phyloP scores from a whole-genome alignment of 2,888 invertebrate species.

The Xestia ashworthii region DNA sequence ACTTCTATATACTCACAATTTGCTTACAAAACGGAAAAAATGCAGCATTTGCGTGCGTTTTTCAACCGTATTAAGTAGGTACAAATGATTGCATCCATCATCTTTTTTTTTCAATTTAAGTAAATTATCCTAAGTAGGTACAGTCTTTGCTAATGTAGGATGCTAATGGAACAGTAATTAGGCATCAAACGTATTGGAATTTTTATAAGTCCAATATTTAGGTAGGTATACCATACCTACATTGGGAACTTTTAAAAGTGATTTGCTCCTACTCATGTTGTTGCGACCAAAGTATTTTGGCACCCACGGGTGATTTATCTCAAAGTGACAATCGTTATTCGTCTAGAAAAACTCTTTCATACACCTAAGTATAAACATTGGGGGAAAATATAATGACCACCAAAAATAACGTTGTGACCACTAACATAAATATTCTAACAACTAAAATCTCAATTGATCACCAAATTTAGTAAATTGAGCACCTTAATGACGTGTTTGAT shows the following conservation, averaged over 20 bases:
- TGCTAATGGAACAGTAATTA: background rate
- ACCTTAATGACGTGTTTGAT: too few relatives aligned
- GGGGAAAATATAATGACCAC: too few relatives aligned
- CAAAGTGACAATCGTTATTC: background rate
- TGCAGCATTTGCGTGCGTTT: background rate
- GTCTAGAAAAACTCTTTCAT: background rate
- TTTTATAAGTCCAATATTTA: background rate
- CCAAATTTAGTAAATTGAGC: too few relatives aligned
- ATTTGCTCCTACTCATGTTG: background rate
- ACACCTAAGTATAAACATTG: background rate
- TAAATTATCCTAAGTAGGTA: too few relatives aligned
- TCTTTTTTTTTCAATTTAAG: too few relatives aligned
- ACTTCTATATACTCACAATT: background rate
- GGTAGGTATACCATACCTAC: too few relatives aligned
- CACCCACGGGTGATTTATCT: background rate
- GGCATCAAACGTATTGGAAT: background rate
- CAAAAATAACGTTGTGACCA: too few relatives aligned
- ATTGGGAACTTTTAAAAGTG: background rate
- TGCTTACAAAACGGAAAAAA: constrained; percentile 17
- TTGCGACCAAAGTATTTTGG: background rate
- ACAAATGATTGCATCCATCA: background rate
- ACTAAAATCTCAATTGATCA: too few relatives aligned
- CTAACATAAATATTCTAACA: too few relatives aligned
- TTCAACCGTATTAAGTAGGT: constrained; percentile 9
- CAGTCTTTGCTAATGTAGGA: background rate